These are phyloP conservation scores for Megaleporinus macrocephalus DNA, from an alignment of 2,113 vertebrate species.

Conservation along the genomic window DNA sequence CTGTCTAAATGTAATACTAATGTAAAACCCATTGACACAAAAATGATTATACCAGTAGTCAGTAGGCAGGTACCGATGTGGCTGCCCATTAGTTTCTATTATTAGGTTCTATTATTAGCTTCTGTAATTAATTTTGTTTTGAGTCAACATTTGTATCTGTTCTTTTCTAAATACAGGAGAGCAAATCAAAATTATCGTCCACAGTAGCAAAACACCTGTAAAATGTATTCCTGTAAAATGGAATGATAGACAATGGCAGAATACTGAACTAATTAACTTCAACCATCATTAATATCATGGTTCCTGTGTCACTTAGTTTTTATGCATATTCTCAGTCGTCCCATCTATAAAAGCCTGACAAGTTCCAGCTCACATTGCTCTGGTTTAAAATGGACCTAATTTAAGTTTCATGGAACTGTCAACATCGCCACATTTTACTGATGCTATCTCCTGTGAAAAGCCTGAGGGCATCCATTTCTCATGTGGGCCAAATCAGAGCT, in stretches of 20 bases:
- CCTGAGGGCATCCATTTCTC: constrained; percentile 22
- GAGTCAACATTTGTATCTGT: background rate
- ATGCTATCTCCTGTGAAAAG: constrained; percentile 6
- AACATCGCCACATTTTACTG: constrained; percentile 14
- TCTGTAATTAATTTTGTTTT: too few relatives aligned
- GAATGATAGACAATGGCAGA: background rate
- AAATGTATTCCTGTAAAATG: background rate
- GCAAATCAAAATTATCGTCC: background rate
- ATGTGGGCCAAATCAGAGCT: constrained; percentile 9
- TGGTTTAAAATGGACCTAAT: constrained; percentile 22
- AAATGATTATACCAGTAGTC: too few relatives aligned
- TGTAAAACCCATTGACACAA: too few relatives aligned
- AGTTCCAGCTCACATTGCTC: background rate
- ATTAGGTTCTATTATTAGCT: background rate
- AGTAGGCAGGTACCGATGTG: too few relatives aligned
- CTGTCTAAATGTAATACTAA: too few relatives aligned
- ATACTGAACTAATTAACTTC: background rate
- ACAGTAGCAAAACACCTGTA: background rate
- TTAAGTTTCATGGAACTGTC: constrained; percentile 35
- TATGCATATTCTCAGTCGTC: background rate
- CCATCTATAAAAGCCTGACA: constrained; percentile 19
- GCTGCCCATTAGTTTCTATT: background rate
- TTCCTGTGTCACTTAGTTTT: background rate
- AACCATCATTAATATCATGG: background rate
- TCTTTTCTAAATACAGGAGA: background rate